Evolutionary conservation across 2,113 vertebrate species (phyloP), one percentile per base, ranked within the genome.

Genomic region (Periophthalmus modestus): DNA sequence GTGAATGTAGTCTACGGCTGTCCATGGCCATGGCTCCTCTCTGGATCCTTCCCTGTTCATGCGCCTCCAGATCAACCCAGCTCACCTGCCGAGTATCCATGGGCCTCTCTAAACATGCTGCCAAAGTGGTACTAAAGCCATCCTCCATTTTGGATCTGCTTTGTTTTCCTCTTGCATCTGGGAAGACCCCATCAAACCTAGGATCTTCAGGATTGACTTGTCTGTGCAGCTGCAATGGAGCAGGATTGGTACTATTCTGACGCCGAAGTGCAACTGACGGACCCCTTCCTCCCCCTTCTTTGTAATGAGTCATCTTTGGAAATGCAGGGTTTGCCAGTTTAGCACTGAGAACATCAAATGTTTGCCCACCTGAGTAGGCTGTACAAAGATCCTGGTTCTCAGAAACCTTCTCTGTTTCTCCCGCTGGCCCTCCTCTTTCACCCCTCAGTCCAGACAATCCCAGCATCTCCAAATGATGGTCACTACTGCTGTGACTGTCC

Each of bases 401-500:
- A 0, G 84, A 87, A 28, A 87, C 88, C 81, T 90, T 94, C 0
- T 87, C 89, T 33, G 59, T 82, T 18, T 78, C 86, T 73, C 52
- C 81, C 58, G 73, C 81, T 16, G 75, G 16, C 69, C 82, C 83
- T 55, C 79, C 83, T 62, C 82, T 88, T 50, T 89, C 90, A 69
- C 82, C 74, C 84, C 50, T 91, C 83, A 85, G 66, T 33, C 90
- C 87, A 47, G 87, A 78, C 55, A 91, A 63, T 74, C 89, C 90
- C 47, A 95, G 93, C 85, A 94, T 96, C 84, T 96, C 96, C 85
- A 95, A 85, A 34, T 95, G 96, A 81, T 96, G 95, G 81, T 97
- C 96, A 5, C 95, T 97, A 82, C 94, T 96, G 89, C 95, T 96
- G 28, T 96, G 94, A 68, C 96, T 97, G 88, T 97, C 96, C 74